phyloP scores from a whole-genome alignment of 2,113 vertebrate species.

The Psilopogon haemacephalus region DNA sequence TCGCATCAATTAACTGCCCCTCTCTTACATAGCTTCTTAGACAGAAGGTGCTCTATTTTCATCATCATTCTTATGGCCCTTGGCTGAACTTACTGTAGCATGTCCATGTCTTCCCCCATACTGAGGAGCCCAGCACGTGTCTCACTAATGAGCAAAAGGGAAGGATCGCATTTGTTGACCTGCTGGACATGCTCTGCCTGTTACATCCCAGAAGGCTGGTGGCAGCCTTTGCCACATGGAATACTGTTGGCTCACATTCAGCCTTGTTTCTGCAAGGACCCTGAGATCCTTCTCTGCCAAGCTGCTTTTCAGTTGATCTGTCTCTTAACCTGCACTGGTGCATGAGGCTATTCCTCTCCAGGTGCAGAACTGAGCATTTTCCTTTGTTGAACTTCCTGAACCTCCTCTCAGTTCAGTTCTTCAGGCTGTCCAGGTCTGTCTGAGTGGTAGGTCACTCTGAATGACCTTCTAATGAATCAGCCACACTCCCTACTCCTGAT shows the following conservation, averaged over 20 bases:
- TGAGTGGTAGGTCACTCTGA: too few relatives aligned
- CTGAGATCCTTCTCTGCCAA: not conserved
- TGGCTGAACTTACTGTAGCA: not conserved
- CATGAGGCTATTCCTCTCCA: not conserved
- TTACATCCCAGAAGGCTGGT: too few relatives aligned
- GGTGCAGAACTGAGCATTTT: not conserved
- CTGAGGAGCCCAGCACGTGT: too few relatives aligned
- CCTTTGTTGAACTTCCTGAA: not conserved
- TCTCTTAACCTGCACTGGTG: not conserved
- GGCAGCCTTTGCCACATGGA: too few relatives aligned
- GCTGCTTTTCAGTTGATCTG: not conserved
- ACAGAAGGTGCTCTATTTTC: too few relatives aligned
- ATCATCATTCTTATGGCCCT: too few relatives aligned
- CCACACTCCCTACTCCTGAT: not conserved
- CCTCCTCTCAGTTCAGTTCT: not conserved
- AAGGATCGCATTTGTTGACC: not conserved
- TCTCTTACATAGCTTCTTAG: too few relatives aligned
- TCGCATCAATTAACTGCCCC: too few relatives aligned
- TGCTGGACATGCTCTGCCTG: not conserved
- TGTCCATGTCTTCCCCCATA: not conserved
- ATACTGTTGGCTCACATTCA: not conserved
- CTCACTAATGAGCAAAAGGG: not conserved
- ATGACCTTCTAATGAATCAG: not conserved
- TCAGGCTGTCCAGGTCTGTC: too few relatives aligned
- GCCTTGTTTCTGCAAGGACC: not conserved